Evolutionary conservation across 2,797 vertebrate genomes (phyloP).

Genomic region (Manis pentadactyla): DNA sequence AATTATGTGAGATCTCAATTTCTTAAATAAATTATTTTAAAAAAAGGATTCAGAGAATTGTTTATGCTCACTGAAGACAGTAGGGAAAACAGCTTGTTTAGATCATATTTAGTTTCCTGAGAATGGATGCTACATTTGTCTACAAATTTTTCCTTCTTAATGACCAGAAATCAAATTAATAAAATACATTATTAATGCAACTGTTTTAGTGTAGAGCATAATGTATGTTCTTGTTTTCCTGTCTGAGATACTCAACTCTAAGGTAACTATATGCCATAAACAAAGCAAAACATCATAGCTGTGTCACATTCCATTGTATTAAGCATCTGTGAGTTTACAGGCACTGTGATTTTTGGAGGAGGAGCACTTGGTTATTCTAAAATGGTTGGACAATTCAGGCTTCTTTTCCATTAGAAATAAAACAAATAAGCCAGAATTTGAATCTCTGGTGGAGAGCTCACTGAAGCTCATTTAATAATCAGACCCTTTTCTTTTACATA

Average conservation of each 20-base stretch:
- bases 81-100: not conserved
- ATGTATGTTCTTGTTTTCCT: not conserved
- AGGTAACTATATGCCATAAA: not conserved
- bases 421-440: slow-evolving; percentile 6
- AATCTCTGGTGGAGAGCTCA: slow-evolving; percentile 27
- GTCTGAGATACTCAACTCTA: not conserved
- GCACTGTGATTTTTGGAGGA: not conserved
- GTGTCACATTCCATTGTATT: not conserved
- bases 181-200: not conserved
- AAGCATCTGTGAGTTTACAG: not conserved
- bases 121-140: not conserved
- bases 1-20: not conserved
- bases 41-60: not conserved
- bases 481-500: slow-evolving; percentile 50
- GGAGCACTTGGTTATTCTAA: not conserved
- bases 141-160: not conserved
- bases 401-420: slow-evolving; percentile 12
- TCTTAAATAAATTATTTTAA: slow-evolving; percentile 38
- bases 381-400: not conserved
- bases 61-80: not conserved
- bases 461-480: slow-evolving; percentile 40
- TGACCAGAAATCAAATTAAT: slow-evolving; percentile 32
- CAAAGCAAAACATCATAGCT: not conserved
- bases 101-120: not conserved
- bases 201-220: not conserved